Evolutionary conservation across 1,140 invertebrate genomes (phyloP).

Genomic region (Apis cerana): DNA sequence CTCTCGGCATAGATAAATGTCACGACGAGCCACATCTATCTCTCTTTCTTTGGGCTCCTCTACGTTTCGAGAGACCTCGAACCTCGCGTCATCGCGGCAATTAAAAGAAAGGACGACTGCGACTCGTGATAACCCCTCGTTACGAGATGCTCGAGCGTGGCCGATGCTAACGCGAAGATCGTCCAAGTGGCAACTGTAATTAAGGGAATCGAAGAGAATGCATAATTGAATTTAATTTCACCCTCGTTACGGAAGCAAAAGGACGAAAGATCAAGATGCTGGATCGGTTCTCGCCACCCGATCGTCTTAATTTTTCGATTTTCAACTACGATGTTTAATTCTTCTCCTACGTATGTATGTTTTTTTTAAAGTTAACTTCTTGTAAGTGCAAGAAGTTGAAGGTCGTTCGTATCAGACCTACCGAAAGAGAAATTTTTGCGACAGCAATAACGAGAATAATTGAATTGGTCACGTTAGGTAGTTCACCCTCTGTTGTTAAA

Average conservation of each 20-base stretch:
- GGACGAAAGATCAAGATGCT: neutral
- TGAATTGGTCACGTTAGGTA: neutral
- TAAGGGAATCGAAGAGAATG: neutral
- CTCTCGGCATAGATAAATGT: conserved; percentile 50
- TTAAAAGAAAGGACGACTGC: neutral
- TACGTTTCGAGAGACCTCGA: neutral
- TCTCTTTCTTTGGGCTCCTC: conserved; percentile 19
- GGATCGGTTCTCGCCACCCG: too few species aligned
- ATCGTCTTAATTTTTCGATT: too few species aligned
- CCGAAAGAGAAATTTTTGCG: too few species aligned
- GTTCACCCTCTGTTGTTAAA: neutral
- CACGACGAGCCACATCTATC: neutral
- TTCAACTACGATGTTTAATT: too few species aligned
- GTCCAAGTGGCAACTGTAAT: neutral
- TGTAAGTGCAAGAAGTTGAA: too few species aligned
- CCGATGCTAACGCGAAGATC: neutral
- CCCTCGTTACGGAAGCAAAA: neutral
- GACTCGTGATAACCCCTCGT: neutral
- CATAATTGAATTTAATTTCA: neutral
- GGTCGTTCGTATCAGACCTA: too few species aligned
- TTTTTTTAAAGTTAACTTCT: too few species aligned
- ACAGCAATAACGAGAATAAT: too few species aligned
- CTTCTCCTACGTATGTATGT: too few species aligned
- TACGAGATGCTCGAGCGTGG: too few species aligned
- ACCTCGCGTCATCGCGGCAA: neutral